Evolutionary conservation across 2,113 vertebrate species (phyloP).

Genomic region (Phylloscopus whistleri): DNA sequence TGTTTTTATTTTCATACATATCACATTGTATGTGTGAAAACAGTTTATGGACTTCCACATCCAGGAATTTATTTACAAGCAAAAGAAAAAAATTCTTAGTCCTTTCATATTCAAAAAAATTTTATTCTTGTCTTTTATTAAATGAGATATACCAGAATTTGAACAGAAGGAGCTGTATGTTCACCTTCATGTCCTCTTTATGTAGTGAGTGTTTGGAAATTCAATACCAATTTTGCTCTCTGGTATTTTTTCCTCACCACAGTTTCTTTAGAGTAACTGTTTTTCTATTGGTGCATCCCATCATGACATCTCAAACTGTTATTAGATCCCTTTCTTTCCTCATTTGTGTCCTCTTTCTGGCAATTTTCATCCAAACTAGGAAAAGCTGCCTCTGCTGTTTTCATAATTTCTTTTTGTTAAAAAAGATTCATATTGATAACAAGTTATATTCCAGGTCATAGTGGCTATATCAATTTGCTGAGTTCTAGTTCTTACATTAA

Average conservation of each 20-base stretch:
- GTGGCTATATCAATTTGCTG: background rate
- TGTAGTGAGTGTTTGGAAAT: background rate
- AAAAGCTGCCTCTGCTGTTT: background rate
- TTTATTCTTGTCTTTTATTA: background rate
- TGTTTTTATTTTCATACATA: background rate
- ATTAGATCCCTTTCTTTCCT: background rate
- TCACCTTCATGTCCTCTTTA: background rate
- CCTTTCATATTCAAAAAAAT: background rate
- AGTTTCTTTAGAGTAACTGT: background rate
- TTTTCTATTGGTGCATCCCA: background rate
- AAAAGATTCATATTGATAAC: background rate
- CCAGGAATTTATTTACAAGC: background rate
- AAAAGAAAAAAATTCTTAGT: background rate
- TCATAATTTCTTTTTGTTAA: background rate
- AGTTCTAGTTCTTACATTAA: background rate
- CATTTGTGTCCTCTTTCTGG: background rate
- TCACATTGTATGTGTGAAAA: background rate
- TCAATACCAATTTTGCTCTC: background rate
- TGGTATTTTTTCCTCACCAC: background rate
- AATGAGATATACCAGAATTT: background rate
- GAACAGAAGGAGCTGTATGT: background rate
- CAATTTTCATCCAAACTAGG: background rate
- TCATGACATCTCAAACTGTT: background rate
- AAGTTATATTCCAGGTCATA: background rate
- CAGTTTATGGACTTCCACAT: background rate